phyloP scores from a whole-genome alignment of 2,113 vertebrate species.

The Sitta europaea region DNA sequence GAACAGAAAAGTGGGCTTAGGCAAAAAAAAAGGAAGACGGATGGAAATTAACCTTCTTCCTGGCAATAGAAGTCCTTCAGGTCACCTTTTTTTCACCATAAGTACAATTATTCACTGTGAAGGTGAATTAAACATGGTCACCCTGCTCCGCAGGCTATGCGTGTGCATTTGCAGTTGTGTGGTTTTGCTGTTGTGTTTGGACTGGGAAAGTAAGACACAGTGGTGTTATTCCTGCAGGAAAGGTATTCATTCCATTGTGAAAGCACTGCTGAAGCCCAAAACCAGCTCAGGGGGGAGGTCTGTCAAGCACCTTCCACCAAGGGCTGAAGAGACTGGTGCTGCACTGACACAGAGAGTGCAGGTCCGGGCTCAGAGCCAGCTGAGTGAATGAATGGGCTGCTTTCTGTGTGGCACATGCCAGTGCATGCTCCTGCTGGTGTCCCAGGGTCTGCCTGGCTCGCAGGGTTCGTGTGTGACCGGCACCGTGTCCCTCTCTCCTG shows the following conservation, averaged over 20 bases:
- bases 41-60: not conserved
- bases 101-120: not conserved
- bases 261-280: not conserved
- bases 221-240: not conserved
- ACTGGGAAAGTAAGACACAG: not conserved
- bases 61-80: not conserved
- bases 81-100: not conserved
- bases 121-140: not conserved
- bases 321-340: not conserved
- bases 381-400: rapidly evolving
- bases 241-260: not conserved
- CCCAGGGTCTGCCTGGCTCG: not conserved
- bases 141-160: not conserved
- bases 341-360: not conserved
- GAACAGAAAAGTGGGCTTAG: not conserved
- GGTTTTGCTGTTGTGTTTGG: not conserved
- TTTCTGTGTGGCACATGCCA: not conserved
- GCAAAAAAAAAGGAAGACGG: too few relatives aligned
- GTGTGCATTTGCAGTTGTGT: not conserved
- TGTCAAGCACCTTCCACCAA: not conserved
- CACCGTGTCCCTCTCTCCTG: not conserved
- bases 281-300: not conserved
- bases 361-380: rapidly evolving
- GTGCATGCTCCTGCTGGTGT: not conserved
- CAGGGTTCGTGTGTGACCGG: not conserved